phyloP scores from a whole-genome alignment of 2,888 invertebrate species.

The Chrysomela aeneicollis region DNA sequence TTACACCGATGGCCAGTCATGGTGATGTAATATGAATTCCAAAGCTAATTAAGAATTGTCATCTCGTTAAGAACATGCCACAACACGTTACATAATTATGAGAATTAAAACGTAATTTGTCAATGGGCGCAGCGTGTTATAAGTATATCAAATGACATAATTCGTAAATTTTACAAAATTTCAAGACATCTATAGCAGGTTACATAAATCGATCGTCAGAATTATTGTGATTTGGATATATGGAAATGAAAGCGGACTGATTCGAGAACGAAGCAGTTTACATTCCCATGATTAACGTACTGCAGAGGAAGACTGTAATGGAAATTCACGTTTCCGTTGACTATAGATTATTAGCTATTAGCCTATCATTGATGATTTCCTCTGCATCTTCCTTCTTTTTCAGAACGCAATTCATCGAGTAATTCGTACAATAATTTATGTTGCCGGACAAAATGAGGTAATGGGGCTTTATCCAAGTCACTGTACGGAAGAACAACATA shows the following conservation, averaged over 20 bases:
- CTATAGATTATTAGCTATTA: conserved; percentile 1
- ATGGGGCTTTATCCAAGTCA: too few relatives aligned
- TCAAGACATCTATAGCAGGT: not conserved
- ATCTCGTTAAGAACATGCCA: conserved; percentile 4
- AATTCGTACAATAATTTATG: not conserved
- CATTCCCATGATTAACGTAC: conserved; percentile 20
- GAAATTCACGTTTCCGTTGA: conserved; percentile 11
- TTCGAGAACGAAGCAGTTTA: not conserved
- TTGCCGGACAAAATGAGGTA: too few relatives aligned
- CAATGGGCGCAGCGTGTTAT: not conserved
- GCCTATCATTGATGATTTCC: not conserved
- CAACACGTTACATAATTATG: conserved; percentile 16
- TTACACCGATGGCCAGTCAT: not conserved
- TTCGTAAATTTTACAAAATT: not conserved
- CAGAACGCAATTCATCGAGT: too few relatives aligned
- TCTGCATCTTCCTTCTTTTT: not conserved
- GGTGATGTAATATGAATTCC: conserved; percentile 2
- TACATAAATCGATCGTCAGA: not conserved
- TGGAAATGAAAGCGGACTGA: conserved; percentile 4
- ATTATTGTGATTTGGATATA: not conserved
- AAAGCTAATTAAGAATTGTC: not conserved
- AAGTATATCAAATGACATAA: not conserved
- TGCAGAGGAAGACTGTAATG: not conserved
- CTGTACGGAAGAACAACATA: too few relatives aligned
- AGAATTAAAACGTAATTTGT: conserved; percentile 15